Percentiles rank a stretch among this genome's conserved stretches.
Conservation (phyloP, 1,140 invertebrate species). For the Heterodera schachtii region DNA sequence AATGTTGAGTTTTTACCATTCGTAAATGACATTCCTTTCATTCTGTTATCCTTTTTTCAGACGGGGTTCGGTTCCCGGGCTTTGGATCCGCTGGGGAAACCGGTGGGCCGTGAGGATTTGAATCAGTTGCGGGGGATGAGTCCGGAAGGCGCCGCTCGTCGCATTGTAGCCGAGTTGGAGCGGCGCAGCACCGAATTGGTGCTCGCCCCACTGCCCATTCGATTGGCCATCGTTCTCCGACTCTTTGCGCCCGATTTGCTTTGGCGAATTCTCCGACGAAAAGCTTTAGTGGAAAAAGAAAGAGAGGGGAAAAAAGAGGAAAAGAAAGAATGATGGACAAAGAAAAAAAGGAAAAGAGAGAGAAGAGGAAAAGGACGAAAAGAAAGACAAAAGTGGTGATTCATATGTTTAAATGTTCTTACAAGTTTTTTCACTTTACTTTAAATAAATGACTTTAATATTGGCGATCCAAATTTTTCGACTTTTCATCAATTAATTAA, state of each 20-base stretch:
- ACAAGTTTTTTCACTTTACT: too few relatives aligned
- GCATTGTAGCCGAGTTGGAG: conserved; percentile 36
- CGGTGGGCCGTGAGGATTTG: conserved; percentile 53
- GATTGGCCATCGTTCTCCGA: conserved; percentile 39
- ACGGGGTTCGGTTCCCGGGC: conserved; percentile 59
- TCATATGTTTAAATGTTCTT: too few relatives aligned
- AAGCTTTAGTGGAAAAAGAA: conserved; percentile 28
- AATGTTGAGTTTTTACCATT: conserved; percentile 34
- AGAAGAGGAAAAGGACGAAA: too few relatives aligned
- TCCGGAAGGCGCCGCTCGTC: conserved; percentile 41
- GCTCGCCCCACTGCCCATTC: conserved; percentile 40
- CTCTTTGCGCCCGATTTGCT: conserved; percentile 46
- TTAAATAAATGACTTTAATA: too few relatives aligned
- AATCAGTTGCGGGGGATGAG: conserved; percentile 55
- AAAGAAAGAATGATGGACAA: neutral
- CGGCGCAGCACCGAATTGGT: conserved; percentile 45
- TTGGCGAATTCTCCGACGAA: conserved; percentile 46
- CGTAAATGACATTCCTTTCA: neutral
- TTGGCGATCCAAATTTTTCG: too few relatives aligned
- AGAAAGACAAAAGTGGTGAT: too few relatives aligned
- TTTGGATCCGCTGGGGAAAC: conserved; percentile 45
- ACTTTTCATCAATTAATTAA: too few relatives aligned
- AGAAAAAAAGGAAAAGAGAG: neutral
- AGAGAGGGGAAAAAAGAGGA: neutral
- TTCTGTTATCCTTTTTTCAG: neutral